Base-by-base conservation (phyloP, 2,888 invertebrate species). In the Tenthredo scrophulariae region DNA sequence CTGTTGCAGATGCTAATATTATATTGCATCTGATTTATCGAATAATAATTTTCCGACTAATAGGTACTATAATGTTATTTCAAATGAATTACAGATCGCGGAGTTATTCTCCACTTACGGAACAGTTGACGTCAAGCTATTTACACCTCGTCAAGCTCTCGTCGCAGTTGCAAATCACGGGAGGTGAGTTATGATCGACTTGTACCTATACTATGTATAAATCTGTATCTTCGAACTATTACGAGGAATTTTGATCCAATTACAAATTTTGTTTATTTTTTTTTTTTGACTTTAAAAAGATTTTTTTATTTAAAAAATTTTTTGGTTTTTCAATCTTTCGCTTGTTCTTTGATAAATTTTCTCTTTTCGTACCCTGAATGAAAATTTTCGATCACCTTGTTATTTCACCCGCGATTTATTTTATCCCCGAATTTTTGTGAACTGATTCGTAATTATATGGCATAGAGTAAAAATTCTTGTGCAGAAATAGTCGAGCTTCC, bases 91-190 rank as follows among this genome's bases (percentile, higher is more conserved):
- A 22, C 91, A 96, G 96, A 92, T 96, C 87, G 94, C 94, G 67
- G 93, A 94, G 54, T 91, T 94, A 85, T 94, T 97, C 84, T 94
- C 95, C 15, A 91, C 92, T 18, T 96, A 94, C 91, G 96, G 96
- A 0, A 94, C 94, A 62, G 94, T 96, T 43, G 97, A 97, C 92
- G 93, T 97, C 15, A 95, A 95, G 90, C 94, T 94, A 62, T 93
- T 94, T 86, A 74, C 82, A 29, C 91, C 91, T 40, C 93, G 93
- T 72, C 93, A 94, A 5, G 95, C 96, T 5, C 92, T 97, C 26
- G 94, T 97, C 54, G 97, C 96, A 1, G 94, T 96, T 33, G 93
- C 94, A 86, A 95, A 95, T 90, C 95, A 94, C 86, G 91, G 92
- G 86, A 95, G 95, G 97, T 96, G 93, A 94, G 93, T 91, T 82